Base-by-base conservation (phyloP, 1,140 invertebrate species). In the Rhagoletis zephyria region DNA sequence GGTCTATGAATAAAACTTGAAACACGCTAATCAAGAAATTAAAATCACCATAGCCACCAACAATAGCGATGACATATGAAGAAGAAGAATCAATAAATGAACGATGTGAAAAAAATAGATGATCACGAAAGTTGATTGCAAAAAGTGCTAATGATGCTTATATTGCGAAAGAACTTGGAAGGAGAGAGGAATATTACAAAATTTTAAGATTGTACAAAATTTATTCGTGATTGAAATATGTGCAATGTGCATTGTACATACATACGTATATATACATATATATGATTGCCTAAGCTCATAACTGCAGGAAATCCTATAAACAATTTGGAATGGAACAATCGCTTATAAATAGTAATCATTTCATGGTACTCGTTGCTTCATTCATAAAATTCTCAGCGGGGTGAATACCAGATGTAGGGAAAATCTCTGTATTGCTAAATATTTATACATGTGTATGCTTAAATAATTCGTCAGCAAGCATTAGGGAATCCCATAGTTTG, bases 1-100 rank as follows among this genome's bases (percentile, higher is more conserved):
- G 74, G 74, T 81, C 74, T 56, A 19, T 48, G 5, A 9, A 63
- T n/a, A 48, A 74, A 81, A 81, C 74, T 81, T 59, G 74, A 81
- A 81, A 81, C 9, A 56, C 6, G 45, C 16, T 56, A 81, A 81
- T 81, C 48, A 30, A 81, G n/a, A 67, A 51, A 16, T 51, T 0
- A 81, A 81, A 51, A 81, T 81, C 51, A 81, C 6, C 16, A 81
- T n/a, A 74, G 14, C 42, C 67, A n/a, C 4, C 14, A 48, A 48
- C 40, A 42, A 74, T 45, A 74, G 16, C 16, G 67, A 74, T 74
- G 67, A 48, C 16, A 45, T 74, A 42, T 42, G 61, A 63, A 63
- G 12, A 63, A 1, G 16, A 14, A 4, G 16, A 63, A 63, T 14
- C 10, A 63, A n/a, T 63, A 48, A 5, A 48, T 9, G 3, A 45